phyloP scores from a whole-genome alignment of 2,888 invertebrate genomes.

The Caenorhabditis doughertyi region DNA sequence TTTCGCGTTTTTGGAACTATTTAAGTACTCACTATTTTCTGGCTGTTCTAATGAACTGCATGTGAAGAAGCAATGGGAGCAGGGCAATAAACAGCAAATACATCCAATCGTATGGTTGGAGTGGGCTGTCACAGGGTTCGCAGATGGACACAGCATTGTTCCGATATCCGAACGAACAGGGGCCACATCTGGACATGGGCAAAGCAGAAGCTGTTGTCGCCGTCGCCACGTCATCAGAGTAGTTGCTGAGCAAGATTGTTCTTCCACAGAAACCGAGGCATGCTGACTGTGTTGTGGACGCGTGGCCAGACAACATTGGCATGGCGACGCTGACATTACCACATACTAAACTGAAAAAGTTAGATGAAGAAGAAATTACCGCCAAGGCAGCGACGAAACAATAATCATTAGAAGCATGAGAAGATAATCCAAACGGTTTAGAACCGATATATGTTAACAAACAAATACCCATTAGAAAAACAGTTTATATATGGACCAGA shows the following conservation, averaged over 20 bases:
- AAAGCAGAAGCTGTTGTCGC: constrained; percentile 13
- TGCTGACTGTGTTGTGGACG: constrained; percentile 45
- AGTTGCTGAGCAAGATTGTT: constrained; percentile 38
- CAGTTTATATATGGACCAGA: too few relatives aligned
- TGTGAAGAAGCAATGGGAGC: constrained; percentile 91
- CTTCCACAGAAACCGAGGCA: constrained; percentile 73
- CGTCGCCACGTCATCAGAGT: constrained; percentile 26
- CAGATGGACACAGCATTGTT: constrained; percentile 65
- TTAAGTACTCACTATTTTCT: constrained; percentile 55
- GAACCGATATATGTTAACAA: too few relatives aligned
- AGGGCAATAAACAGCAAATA: constrained; percentile 93
- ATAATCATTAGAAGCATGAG: too few relatives aligned
- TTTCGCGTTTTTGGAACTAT: background rate
- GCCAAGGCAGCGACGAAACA: too few relatives aligned
- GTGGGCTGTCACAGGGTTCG: constrained; percentile 67
- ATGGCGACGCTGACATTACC: constrained; percentile 63
- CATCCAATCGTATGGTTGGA: constrained; percentile 77
- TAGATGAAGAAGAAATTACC: background rate
- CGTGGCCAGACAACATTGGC: constrained; percentile 59
- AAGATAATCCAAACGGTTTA: too few relatives aligned
- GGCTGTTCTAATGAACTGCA: constrained; percentile 89
- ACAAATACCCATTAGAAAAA: too few relatives aligned
- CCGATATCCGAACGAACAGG: constrained; percentile 76
- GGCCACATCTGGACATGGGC: constrained; percentile 58
- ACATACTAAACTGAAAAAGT: constrained; percentile 55